Base-by-base conservation (phyloP, 1,140 invertebrate genomes). In the Drosophila ohnishii region DNA sequence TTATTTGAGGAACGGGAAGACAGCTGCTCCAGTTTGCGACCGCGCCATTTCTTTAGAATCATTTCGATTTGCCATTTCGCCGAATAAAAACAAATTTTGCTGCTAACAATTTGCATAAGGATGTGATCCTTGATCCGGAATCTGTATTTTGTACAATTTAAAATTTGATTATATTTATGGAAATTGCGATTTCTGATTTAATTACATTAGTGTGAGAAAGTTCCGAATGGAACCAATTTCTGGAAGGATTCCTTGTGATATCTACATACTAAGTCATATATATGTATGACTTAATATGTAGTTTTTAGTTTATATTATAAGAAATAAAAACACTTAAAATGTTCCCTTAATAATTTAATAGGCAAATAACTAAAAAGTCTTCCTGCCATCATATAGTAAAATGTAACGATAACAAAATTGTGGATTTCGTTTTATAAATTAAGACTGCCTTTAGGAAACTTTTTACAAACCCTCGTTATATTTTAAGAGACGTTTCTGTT, bases 21-120 rank as follows among this genome's bases (percentile, higher is more conserved):
- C 83, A 87, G 83, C 83, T 88, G 83, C 64, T 66, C 45, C 39
- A 73, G 72, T 48, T 78, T 7, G 14, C 7, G 19, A 45, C 8
- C 67, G 75, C 79, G 78, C 77, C 40, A 63, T 44, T 71, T 62
- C 56, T 70, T 66, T 48, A 35, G 34, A 37, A 42, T 47, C n/a
- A 44, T 47, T 66, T 69, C 40, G 25, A 35, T 51, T 39, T 53
- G 9, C n/a, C 55, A 28, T 60, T 51, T 62, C 25, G 55, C 32
- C 30, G 22, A 57, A 28, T 22, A 28, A 75, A 60, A 22, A 6
- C 32, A 35, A 14, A 37, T 53, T 35, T 34, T 44, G 47, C 2
- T 25, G 34, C 56, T 19, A 71, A 72, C 35, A 63, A 74, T 86
- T 85, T 80, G 69, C 73, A 85, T 75, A 81, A 10, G 32, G 40